Conservation (phyloP, 2,888 invertebrate genomes). For the Caenorhabditis imperialis region DNA sequence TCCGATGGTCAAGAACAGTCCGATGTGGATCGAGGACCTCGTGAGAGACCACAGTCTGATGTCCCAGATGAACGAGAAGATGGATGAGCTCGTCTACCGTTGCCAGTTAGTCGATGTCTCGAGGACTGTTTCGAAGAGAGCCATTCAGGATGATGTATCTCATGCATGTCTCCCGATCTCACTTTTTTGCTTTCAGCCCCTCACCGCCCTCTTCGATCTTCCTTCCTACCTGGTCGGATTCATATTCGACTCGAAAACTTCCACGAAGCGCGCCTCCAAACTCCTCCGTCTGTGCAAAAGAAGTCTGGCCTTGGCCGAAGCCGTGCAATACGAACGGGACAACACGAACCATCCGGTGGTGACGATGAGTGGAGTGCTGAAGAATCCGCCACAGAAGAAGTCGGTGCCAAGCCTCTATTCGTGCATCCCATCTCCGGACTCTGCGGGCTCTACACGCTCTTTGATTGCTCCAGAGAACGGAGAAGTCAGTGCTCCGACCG, state of each 20-base stretch:
- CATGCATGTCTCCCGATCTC: no score
- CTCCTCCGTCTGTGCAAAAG: conserved; percentile 23
- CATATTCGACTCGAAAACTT: conserved; percentile 11
- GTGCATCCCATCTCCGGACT: no score
- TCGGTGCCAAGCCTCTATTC: conserved; percentile 16
- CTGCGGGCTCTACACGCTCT: no score
- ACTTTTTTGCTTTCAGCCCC: background rate
- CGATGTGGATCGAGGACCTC: background rate
- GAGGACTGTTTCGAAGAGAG: conserved; percentile 1
- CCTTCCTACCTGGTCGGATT: conserved; percentile 9
- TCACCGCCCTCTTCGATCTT: conserved; percentile 4
- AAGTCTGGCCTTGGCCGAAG: conserved; percentile 16
- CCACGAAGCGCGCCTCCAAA: background rate
- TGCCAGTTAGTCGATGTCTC: background rate
- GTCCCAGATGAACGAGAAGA: conserved; percentile 32
- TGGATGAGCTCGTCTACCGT: conserved; percentile 23
- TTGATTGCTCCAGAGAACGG: no score
- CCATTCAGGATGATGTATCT: background rate
- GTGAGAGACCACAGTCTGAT: conserved; percentile 5
- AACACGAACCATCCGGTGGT: conserved; percentile 15
- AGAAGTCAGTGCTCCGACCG: no score
- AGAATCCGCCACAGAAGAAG: background rate
- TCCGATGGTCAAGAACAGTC: no score
- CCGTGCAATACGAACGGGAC: conserved; percentile 22
- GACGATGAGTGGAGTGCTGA: conserved; percentile 8